These are phyloP conservation scores for Ceratina calcarata DNA, from an alignment of 1,140 invertebrate species.

Conservation along the genomic window DNA sequence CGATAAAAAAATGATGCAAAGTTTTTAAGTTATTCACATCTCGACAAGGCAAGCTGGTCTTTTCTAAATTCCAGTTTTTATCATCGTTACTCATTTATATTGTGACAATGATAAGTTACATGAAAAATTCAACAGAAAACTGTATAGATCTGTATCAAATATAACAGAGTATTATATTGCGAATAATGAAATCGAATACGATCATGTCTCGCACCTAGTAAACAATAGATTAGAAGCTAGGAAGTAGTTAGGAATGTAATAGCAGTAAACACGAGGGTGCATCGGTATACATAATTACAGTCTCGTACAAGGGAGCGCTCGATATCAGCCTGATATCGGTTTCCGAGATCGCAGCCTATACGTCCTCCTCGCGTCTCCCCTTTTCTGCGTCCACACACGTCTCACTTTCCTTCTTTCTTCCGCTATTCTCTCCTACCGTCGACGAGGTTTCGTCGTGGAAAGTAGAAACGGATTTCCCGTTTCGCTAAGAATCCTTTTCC, in stretches of 20 bases:
- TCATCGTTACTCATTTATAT: no score
- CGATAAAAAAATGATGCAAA: no score
- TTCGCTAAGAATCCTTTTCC: background rate
- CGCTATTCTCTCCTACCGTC: background rate
- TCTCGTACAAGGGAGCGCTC: conserved; percentile 60
- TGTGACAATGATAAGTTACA: no score
- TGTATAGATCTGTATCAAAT: no score
- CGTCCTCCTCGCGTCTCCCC: conserved; percentile 22
- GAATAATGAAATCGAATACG: no score
- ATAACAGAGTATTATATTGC: no score
- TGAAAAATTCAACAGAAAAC: no score
- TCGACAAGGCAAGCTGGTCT: no score
- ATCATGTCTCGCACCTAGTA: no score
- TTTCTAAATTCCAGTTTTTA: no score
- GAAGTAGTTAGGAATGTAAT: conserved; percentile 15
- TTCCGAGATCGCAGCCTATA: conserved; percentile 56
- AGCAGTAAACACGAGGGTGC: conserved; percentile 50
- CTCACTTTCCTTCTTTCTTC: background rate
- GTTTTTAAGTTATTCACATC: no score
- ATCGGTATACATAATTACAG: conserved; percentile 57
- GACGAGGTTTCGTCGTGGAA: background rate
- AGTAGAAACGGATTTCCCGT: background rate
- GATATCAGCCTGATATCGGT: conserved; percentile 57
- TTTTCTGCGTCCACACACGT: background rate
- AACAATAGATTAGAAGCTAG: no score